Base-by-base conservation (phyloP, 2,888 invertebrate species). In the Pomacea canaliculata region DNA sequence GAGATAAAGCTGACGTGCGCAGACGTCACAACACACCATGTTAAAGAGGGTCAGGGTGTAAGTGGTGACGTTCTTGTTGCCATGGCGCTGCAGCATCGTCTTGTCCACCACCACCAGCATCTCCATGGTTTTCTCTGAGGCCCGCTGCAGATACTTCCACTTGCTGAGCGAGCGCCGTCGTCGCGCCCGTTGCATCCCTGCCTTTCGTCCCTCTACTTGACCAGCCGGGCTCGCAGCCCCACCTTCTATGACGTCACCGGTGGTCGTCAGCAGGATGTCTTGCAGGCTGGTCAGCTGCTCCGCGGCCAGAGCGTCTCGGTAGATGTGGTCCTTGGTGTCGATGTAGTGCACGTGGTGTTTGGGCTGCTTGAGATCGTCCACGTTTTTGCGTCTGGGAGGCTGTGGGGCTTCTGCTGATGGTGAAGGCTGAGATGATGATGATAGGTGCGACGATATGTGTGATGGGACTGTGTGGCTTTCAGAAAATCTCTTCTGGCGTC, bases 11-110 rank as follows among this genome's bases (percentile, higher is more conserved):
- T 37, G 19, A 16, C 19, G 9, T 37, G 12, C 49, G 67, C 16
- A 27, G 48, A 67, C 27, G n/a, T 48, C 51, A 16, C 51, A 10
- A 56, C 51, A 80, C 78, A 88, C 89, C 89, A 89, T 89, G 79
- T 89, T 89, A 70, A 89, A 87, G n/a, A 89, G 79, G 16, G 88
- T 88, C 7, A 89, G 85, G 0, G 88, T 86, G 77, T 88, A 89
- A 7, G 86, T 87, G 48, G 89, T 89, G 51, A 89, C 83, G 77
- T 89, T 88, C n/a, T 87, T 83, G 59, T 86, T 84, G 46, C 88
- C 88, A 74, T 89, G 89, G 73, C 83, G 85, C 72, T 84, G 81
- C 68, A 87, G 84, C 88, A 89, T 87, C 49, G 84, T 84, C 71
- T 87, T 86, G 79, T 89, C 89, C 9, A 88, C 88, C 59, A 89